Evolutionary conservation across 1,140 invertebrate species (phyloP).

Genomic region (Zaprionus tsacasi): DNA sequence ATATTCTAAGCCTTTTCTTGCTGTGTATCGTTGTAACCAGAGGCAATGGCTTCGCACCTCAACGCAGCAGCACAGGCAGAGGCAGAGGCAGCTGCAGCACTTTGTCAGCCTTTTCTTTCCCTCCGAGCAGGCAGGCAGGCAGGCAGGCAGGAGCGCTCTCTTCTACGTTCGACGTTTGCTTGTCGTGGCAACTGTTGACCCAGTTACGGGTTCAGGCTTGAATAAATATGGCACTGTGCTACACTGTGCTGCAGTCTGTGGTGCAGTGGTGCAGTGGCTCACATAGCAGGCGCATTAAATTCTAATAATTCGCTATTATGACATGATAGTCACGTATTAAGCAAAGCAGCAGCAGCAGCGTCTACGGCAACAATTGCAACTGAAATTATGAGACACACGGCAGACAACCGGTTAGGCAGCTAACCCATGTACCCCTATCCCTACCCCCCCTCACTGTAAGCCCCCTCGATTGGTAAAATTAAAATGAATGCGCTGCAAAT

Average conservation of each 20-base stretch:
- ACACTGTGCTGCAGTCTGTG: slow-evolving; percentile 13
- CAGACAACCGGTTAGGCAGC: slow-evolving; percentile 58
- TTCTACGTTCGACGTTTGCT: neutral
- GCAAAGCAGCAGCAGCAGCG: slow-evolving; percentile 50
- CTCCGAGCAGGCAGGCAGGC: neutral
- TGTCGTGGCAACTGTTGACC: slow-evolving; percentile 45
- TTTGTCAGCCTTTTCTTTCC: neutral
- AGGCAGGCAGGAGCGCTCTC: neutral
- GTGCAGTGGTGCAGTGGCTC: slow-evolving; percentile 27
- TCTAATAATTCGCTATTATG: slow-evolving; percentile 82
- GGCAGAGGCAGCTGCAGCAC: neutral
- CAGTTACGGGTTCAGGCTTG: slow-evolving; percentile 43
- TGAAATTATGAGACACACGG: slow-evolving; percentile 68
- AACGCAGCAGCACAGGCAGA: too few species aligned
- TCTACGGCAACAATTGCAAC: slow-evolving; percentile 37
- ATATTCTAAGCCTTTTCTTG: neutral
- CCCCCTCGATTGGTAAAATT: slow-evolving; percentile 41
- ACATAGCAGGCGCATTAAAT: slow-evolving; percentile 68
- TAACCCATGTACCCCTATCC: slow-evolving; percentile 28
- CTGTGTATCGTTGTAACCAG: slow-evolving; percentile 17
- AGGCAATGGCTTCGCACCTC: slow-evolving; percentile 61
- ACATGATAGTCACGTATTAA: slow-evolving; percentile 82
- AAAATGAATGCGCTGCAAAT: slow-evolving; percentile 77
- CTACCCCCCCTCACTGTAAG: neutral
- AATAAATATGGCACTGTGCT: slow-evolving; percentile 52